These are phyloP conservation scores for Aporophyla lueneburgensis DNA, from an alignment of 2,888 invertebrate genomes.

Conservation along the genomic window DNA sequence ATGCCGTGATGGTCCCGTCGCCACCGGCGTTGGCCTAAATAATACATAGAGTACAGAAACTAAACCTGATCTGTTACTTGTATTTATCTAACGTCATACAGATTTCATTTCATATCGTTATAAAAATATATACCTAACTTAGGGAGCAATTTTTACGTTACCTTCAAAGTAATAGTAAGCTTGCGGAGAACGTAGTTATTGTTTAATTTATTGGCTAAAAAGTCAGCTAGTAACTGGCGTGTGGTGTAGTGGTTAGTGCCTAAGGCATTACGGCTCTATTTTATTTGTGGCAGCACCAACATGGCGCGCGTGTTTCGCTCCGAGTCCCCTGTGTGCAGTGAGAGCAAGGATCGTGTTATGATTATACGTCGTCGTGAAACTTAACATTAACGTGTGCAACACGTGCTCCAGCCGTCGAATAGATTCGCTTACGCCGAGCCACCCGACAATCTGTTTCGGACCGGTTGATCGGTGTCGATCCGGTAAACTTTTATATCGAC, in stretches of 20 bases:
- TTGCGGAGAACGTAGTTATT: not conserved
- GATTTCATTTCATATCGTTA: not conserved
- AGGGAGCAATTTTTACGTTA: slow-evolving; percentile 8
- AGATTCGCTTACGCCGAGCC: slow-evolving; percentile 54
- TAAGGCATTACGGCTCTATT: slow-evolving; percentile 37
- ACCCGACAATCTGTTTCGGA: slow-evolving; percentile 62
- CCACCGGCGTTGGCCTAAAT: not conserved
- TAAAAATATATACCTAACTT: not conserved
- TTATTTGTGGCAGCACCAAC: slow-evolving; percentile 45
- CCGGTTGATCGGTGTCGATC: slow-evolving; percentile 62
- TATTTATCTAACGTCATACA: slow-evolving; percentile 1
- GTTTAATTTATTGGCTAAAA: slow-evolving; percentile 26
- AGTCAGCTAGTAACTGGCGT: not conserved
- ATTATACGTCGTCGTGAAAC: slow-evolving; percentile 50
- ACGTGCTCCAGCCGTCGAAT: slow-evolving; percentile 58
- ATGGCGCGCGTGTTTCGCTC: slow-evolving; percentile 13
- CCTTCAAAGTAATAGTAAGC: slow-evolving; percentile 17
- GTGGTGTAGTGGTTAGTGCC: slow-evolving; percentile 19
- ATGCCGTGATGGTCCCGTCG: not conserved
- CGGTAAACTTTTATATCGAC: slow-evolving; percentile 65
- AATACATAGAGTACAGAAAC: not conserved
- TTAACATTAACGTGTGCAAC: slow-evolving; percentile 61
- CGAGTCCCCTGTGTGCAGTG: slow-evolving; percentile 17
- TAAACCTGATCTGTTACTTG: not conserved
- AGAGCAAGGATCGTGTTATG: slow-evolving; percentile 44